Base-by-base conservation (phyloP, 1,140 invertebrate genomes). In the Zelostemma sp. region DNA sequence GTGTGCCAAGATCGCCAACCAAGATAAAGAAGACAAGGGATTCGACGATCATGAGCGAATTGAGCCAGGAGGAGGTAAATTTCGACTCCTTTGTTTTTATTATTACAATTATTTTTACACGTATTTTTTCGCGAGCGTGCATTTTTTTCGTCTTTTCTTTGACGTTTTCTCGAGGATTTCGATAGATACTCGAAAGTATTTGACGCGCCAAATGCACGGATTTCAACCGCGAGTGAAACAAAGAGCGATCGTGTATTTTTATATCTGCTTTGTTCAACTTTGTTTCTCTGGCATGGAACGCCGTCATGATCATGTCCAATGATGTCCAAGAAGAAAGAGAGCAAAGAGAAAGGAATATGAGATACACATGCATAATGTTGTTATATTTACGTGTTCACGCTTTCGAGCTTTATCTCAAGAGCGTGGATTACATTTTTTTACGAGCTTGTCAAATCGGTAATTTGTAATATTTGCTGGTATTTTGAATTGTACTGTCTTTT, bases 61-160 rank as follows among this genome's bases (percentile, higher is more conserved):
- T 92, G 54, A 90, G 87, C 59, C 91, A 91, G 73, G 92, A 93
- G 82, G 92, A 93, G 88, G 92, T 91, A 31, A 68, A 46, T 72
- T n/a, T n/a, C n/a, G n/a, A n/a, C n/a, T n/a, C n/a, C n/a, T n/a
- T n/a, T n/a, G n/a, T n/a, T n/a, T n/a, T n/a, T n/a, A n/a, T n/a
- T n/a, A n/a, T n/a, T n/a, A n/a, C n/a, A 12, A 18, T 43, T 8
- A 8, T 11, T 15, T 14, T 38, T 25, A 6, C 16, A 8, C 3
- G n/a, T 15, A 0, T 16, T 54, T 45, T 15, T 9, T 31, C 47
- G 45, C 21, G 6, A 3, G 21, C 1, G 28, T 25, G 21, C 3
- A 25, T 40, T 43, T 47, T 48, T 4, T 25, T 25, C 21, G 31
- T 58, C 14, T 35, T 31, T n/a, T n/a, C n/a, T n/a, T n/a, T n/a